Base-by-base conservation (phyloP, 2,113 vertebrate genomes). In the Crotalus viridis region DNA sequence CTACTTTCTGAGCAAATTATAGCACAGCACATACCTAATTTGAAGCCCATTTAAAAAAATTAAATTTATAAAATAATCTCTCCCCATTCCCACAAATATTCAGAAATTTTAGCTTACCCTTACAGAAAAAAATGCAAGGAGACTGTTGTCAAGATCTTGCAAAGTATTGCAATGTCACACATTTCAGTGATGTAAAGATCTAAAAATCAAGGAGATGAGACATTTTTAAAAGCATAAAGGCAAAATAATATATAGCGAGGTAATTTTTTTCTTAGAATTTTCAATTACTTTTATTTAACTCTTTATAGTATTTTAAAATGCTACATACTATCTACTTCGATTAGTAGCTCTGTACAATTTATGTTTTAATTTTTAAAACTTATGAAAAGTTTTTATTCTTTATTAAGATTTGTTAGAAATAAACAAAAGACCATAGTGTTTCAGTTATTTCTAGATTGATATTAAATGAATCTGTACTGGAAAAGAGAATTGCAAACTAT, bases 121-220 rank as follows among this genome's bases (percentile, higher is more conserved):
- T 95, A 81, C 69, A 94, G 94, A 95, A 96, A 94, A 93, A 94
- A 94, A 96, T 94, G 59, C 57, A 93, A 93, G 88, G 93, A 94
- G 92, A 92, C 74, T 51, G 90, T 57, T 92, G 93, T 91, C 95
- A 95, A 55, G 86, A 94, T 96, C 92, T 94, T 95, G 74, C 94
- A 93, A 54, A 94, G 93, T 90, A 96, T 21, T 2, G 91, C 94
- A 90, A 96, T 54, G 91, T 94, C 96, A 96, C 74, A 96, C 94
- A 96, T 96, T 96, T 96, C 97, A 96, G 93, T 91, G 43, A 91
- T 94, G 95, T 93, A 97, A 94, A 95, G 74, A 96, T 95, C 97
- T 96, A 89, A 94, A 96, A 96, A 92, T 13, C 88, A 94, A 93
- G 92, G 91, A 26, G n/a, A 93, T 43, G 5, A 91, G 24, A 39